Evolutionary conservation across 2,888 invertebrate genomes (phyloP).

Genomic region (Trichacis sp.): DNA sequence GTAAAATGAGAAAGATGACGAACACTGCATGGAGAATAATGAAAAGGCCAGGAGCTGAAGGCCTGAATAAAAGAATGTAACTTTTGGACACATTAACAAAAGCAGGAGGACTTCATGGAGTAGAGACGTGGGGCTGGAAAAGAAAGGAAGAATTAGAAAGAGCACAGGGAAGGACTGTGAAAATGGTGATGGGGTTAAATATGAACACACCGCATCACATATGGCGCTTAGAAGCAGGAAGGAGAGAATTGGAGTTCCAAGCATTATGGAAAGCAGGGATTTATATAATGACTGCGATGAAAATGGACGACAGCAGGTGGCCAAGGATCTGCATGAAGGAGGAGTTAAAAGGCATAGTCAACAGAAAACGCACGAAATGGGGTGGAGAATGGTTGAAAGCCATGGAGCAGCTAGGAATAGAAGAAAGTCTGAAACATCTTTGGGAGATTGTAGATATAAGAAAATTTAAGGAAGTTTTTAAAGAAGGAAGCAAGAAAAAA

Average conservation of each 20-base stretch:
- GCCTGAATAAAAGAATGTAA: constrained; percentile 11
- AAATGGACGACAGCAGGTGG: constrained; percentile 9
- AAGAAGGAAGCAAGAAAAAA: too few species aligned
- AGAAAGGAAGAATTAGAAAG: constrained; percentile 18
- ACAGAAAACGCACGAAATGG: too few species aligned
- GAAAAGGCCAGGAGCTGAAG: constrained; percentile 14
- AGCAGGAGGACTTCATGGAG: constrained; percentile 13
- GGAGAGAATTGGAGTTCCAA: background rate
- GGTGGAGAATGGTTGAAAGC: too few species aligned
- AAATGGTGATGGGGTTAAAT: constrained; percentile 27
- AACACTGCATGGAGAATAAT: constrained; percentile 24
- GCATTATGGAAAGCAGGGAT: background rate
- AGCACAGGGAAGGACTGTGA: constrained; percentile 15
- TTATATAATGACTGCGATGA: background rate
- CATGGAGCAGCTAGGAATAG: too few species aligned
- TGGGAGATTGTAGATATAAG: too few species aligned
- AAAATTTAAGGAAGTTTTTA: too few species aligned
- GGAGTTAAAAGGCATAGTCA: too few species aligned
- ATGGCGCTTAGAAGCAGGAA: constrained; percentile 2
- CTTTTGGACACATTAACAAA: constrained; percentile 23
- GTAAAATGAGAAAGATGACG: constrained; percentile 22
- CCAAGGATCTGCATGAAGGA: constrained; percentile 9
- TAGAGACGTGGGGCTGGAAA: constrained; percentile 26
- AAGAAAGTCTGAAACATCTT: too few species aligned
- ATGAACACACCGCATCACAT: constrained; percentile 19